Evolutionary conservation across 2,888 invertebrate genomes (phyloP).

Genomic region (Euspilapteryx auroguttella): DNA sequence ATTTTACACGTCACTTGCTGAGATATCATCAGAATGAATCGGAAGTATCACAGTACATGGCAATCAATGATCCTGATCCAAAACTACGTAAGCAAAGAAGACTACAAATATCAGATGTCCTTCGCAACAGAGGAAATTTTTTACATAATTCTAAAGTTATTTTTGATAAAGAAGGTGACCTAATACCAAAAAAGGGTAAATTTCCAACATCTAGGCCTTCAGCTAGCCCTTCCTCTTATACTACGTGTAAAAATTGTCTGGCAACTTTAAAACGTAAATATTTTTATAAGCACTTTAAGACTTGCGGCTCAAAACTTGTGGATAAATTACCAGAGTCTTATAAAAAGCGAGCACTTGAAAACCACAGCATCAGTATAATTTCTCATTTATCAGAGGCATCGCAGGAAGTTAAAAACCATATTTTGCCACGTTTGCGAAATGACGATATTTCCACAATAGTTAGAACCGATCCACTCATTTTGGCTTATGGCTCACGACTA

Average conservation of each 20-base stretch:
- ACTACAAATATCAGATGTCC: constrained; percentile 5
- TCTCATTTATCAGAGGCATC: constrained; percentile 1
- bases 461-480: constrained; percentile 6
- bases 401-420: constrained; percentile 4
- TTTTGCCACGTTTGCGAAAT: constrained; percentile 5
- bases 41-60: no score
- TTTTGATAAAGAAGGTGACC: constrained; percentile 2
- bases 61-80: no score
- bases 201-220: neutral
- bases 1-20: no score
- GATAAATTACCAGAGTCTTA: neutral
- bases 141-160: constrained; percentile 6
- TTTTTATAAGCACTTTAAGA: constrained; percentile 8
- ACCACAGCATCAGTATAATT: neutral
- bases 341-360: constrained; percentile 1
- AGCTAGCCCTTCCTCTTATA: constrained; percentile 1
- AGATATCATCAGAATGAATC: no score
- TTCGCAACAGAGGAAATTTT: constrained; percentile 6
- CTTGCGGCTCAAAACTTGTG: constrained; percentile 2
- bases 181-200: constrained; percentile 4
- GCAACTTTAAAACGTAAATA: constrained; percentile 7
- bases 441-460: constrained; percentile 6
- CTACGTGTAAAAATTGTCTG: constrained; percentile 6
- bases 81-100: constrained; percentile 5
- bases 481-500: constrained; percentile 3